Evolutionary conservation across 2,113 vertebrate genomes (phyloP).

Genomic region (Oxyruncus cristatus): DNA sequence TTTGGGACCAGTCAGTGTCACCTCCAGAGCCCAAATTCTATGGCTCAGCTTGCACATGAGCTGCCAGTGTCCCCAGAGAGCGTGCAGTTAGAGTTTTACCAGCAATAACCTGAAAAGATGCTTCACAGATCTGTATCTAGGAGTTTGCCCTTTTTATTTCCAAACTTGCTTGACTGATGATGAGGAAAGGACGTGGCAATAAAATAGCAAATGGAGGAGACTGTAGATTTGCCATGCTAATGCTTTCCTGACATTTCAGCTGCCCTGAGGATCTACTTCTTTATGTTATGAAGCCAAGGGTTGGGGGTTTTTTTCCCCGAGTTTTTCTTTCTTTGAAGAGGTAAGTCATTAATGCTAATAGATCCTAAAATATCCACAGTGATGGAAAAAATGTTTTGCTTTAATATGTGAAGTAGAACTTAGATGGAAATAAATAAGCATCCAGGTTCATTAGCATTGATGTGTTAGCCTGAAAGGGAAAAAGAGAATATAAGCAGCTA

Average conservation of each 20-base stretch:
- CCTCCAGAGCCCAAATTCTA: background rate
- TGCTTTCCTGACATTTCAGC: background rate
- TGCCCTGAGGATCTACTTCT: background rate
- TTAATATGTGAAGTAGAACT: background rate
- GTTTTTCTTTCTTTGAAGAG: background rate
- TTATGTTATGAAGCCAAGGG: background rate
- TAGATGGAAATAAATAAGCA: background rate
- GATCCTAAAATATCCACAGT: background rate
- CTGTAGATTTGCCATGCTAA: background rate
- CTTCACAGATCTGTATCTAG: background rate
- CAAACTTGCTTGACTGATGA: slow-evolving; percentile 10
- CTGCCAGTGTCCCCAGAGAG: background rate
- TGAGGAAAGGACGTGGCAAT: background rate
- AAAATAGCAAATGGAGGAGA: background rate
- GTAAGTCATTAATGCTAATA: background rate
- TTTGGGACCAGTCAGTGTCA: background rate
- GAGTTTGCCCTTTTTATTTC: background rate
- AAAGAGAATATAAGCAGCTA: slow-evolving; percentile 18
- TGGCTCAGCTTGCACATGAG: background rate
- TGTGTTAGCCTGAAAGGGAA: slow-evolving; percentile 25
- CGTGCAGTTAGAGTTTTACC: background rate
- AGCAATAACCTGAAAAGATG: background rate
- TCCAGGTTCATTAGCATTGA: slow-evolving; percentile 39
- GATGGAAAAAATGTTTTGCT: background rate
- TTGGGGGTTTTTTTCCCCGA: background rate